Percentiles rank a stretch among this genome's conserved stretches.
Evolutionary conservation across 2,797 vertebrate species (phyloP).

Genomic region (Pangasius larnaudii): DNA sequence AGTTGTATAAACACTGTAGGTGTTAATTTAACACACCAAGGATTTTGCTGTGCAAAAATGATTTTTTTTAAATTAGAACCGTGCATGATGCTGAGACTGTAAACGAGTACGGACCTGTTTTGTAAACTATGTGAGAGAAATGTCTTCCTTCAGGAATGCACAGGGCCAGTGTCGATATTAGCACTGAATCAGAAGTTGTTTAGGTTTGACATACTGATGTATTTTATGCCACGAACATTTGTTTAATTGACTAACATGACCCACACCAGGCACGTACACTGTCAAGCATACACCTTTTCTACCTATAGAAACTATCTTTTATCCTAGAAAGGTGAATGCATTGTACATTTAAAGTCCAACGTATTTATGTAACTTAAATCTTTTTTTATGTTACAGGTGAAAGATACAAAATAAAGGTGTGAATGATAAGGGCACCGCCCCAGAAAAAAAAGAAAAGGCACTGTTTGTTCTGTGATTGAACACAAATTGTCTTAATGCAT

Average conservation of each 20-base stretch:
- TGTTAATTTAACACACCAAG: conserved; percentile 19
- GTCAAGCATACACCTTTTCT: background rate
- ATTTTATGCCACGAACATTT: background rate
- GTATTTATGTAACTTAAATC: background rate
- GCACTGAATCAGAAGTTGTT: background rate
- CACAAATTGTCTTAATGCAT: background rate
- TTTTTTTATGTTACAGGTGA: background rate
- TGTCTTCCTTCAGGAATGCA: background rate
- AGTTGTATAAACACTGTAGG: conserved; percentile 16
- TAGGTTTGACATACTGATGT: background rate
- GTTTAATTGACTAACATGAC: background rate
- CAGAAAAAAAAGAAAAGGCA: background rate
- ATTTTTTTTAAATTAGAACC: background rate
- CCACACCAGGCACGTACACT: background rate
- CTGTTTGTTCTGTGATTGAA: background rate
- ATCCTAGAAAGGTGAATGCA: background rate
- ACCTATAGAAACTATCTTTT: background rate
- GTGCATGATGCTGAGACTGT: background rate
- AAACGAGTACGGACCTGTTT: background rate
- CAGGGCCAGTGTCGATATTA: background rate
- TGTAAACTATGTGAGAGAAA: background rate
- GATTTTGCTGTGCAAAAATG: conserved; percentile 3
- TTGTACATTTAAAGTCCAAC: background rate
- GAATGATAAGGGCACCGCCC: background rate
- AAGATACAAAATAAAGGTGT: background rate